Evolutionary conservation across 2,113 vertebrate species (phyloP).

Genomic region (Grus americana): DNA sequence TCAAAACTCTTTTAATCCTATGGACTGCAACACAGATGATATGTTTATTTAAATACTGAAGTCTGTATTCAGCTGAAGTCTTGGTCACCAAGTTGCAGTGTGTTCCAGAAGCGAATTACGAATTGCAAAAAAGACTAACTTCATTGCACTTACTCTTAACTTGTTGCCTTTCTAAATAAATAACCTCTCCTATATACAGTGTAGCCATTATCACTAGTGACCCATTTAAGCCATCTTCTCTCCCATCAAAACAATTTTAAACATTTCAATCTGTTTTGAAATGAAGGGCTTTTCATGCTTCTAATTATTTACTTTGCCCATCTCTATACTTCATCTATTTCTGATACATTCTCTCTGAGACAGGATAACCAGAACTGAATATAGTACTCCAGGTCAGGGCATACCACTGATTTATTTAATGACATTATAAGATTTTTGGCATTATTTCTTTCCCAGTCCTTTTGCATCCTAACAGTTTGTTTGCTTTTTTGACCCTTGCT

Average conservation of each 20-base stretch:
- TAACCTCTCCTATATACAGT: neutral
- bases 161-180: neutral
- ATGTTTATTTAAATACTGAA: neutral
- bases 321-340: neutral
- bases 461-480: slow-evolving; percentile 1
- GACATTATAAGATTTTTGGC: slow-evolving; percentile 14
- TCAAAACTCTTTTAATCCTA: neutral
- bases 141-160: neutral
- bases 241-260: neutral
- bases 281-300: neutral
- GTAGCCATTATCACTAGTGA: neutral
- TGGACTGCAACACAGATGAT: neutral
- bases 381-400: neutral
- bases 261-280: neutral
- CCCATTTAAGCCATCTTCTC: neutral
- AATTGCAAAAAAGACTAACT: neutral
- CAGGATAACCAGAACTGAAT: neutral
- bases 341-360: neutral
- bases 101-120: neutral
- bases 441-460: neutral
- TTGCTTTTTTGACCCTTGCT: slow-evolving; percentile 15
- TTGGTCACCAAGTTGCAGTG: neutral
- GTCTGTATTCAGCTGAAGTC: neutral
- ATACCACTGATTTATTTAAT: slow-evolving; percentile 34
- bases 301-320: neutral